Conservation (phyloP, 2,113 vertebrate genomes). For the Puffinus mauretanicus region DNA sequence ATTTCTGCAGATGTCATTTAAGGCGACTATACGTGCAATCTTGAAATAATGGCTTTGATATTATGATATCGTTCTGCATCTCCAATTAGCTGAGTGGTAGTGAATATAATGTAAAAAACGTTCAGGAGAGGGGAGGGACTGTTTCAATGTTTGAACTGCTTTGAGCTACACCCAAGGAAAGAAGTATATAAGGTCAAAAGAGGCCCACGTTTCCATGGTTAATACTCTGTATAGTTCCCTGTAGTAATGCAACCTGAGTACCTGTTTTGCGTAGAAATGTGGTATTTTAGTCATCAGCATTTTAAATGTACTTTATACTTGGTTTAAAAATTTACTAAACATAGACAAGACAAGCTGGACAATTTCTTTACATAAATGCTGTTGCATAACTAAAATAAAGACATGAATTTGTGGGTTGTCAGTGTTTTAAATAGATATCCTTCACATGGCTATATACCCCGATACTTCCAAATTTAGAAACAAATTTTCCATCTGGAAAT, state of each 20-base stretch:
- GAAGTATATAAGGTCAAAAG: neutral
- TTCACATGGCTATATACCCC: neutral
- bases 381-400: neutral
- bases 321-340: neutral
- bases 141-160: neutral
- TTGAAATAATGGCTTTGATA: neutral
- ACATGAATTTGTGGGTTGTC: neutral
- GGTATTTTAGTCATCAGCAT: neutral
- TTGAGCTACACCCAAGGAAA: neutral
- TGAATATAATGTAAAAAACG: neutral
- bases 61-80: neutral
- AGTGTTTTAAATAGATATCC: neutral
- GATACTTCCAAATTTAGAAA: neutral
- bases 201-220: neutral
- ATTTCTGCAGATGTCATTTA: neutral
- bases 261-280: neutral
- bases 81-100: neutral
- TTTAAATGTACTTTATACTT: neutral
- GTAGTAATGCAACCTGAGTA: neutral
- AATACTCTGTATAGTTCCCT: neutral
- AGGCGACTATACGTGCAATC: neutral
- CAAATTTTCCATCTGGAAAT: neutral
- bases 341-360: neutral
- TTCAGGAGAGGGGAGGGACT: neutral
- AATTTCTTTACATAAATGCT: neutral